phyloP scores from a whole-genome alignment of 2,113 vertebrate species.

The Petromus typicus region DNA sequence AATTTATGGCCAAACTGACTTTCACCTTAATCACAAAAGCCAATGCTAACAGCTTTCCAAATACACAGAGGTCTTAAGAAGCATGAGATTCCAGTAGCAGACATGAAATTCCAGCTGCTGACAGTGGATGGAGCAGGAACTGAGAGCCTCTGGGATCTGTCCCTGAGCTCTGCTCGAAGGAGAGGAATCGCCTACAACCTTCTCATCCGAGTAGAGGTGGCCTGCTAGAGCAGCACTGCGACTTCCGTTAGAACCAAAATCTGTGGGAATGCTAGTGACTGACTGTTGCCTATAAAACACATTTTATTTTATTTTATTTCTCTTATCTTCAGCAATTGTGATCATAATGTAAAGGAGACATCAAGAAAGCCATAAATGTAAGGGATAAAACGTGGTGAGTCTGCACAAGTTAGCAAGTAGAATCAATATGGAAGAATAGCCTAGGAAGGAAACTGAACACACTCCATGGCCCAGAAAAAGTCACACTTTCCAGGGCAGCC shows the following conservation, averaged over 20 bases:
- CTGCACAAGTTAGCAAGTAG: not conserved
- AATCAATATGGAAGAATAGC: not conserved
- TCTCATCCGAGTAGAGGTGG: not conserved
- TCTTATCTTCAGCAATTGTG: not conserved
- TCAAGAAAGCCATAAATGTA: not conserved
- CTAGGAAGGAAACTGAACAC: not conserved
- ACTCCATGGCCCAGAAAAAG: not conserved
- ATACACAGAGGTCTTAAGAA: constrained; percentile 11
- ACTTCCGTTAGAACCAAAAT: not conserved
- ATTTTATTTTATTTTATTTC: not conserved
- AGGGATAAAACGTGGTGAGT: not conserved
- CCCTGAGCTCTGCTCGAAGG: constrained; percentile 18
- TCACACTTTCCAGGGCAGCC: not conserved
- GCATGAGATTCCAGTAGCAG: constrained; percentile 55
- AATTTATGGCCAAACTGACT: constrained; percentile 49
- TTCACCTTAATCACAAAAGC: constrained; percentile 61
- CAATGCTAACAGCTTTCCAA: constrained; percentile 42
- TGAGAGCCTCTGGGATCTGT: not conserved
- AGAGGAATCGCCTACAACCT: not conserved
- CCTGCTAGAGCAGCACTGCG: not conserved
- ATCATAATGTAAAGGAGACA: not conserved
- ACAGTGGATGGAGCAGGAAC: not conserved
- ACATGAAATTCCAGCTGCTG: constrained; percentile 13
- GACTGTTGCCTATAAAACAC: not conserved
- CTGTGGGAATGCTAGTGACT: not conserved